Percentiles rank a stretch among this genome's conserved stretches.
Conservation (phyloP, 53 echinoderm and acorn worm genomes). For the Hippasteria phrygiana region DNA sequence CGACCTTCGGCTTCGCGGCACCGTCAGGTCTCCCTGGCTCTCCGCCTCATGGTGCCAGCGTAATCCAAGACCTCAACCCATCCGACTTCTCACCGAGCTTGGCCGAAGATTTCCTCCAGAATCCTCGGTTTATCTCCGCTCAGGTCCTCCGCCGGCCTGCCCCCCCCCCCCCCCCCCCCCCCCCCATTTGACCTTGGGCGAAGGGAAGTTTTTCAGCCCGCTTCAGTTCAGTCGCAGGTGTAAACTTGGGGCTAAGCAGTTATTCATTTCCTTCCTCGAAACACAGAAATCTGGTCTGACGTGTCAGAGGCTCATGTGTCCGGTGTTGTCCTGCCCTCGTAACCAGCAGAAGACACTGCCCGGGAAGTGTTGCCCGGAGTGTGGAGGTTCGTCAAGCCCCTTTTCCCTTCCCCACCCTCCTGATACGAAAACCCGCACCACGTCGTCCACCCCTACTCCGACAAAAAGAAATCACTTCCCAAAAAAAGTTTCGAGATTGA, state of each 20-base stretch:
- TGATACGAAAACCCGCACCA: too few relatives aligned
- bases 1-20: conserved; percentile 3
- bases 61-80: conserved; percentile 3
- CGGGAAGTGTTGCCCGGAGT: conserved; percentile 91
- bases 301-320: conserved; percentile 81
- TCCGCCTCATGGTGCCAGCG: conserved; percentile 4
- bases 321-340: conserved; percentile 92
- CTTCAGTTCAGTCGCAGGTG: neutral
- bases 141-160: too few relatives aligned
- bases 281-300: conserved; percentile 76
- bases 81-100: conserved; percentile 3
- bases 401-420: neutral
- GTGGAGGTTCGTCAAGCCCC: conserved; percentile 78
- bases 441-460: too few relatives aligned
- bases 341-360: conserved; percentile 79
- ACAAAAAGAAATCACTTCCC: too few relatives aligned
- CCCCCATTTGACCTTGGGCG: neutral
- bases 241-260: neutral
- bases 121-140: too few relatives aligned
- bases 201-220: neutral
- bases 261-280: neutral
- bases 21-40: neutral
- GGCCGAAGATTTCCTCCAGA: conserved; percentile 6
- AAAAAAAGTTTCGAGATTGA: too few relatives aligned
- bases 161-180: neutral